Evolutionary conservation across 1,140 invertebrate genomes (phyloP).

Genomic region (Caenorhabditis tropicalis): DNA sequence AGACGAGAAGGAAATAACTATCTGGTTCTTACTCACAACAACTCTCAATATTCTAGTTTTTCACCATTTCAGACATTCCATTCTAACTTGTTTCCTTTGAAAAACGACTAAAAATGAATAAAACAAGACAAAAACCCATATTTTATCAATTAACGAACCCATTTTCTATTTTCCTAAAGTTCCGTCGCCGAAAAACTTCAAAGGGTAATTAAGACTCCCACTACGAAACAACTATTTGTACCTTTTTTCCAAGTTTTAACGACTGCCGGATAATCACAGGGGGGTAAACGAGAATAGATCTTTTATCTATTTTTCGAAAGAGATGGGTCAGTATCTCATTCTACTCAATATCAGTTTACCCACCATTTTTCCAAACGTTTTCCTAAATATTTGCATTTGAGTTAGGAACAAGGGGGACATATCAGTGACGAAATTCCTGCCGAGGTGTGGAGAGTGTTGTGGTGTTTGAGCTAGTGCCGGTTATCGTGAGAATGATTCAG

Average conservation of each 20-base stretch:
- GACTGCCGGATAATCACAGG: conserved; percentile 1
- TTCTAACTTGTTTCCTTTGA: background rate
- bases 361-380: too few species aligned
- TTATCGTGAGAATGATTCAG: conserved; percentile 43
- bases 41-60: background rate
- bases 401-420: background rate
- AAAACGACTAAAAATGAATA: background rate
- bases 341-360: background rate
- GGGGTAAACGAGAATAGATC: background rate
- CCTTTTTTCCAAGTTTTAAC: conserved; percentile 33
- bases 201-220: background rate
- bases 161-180: background rate
- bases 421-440: conserved; percentile 14
- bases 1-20: background rate
- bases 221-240: background rate
- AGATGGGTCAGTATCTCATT: background rate
- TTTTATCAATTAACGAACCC: conserved; percentile 19
- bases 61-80: background rate
- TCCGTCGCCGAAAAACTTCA: conserved; percentile 28
- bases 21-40: too few species aligned
- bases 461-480: conserved; percentile 38
- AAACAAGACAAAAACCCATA: background rate
- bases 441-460: conserved; percentile 24
- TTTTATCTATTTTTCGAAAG: conserved; percentile 14
- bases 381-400: background rate